Base-by-base conservation (phyloP, 1,140 invertebrate species). In the Phymastichus coffea region DNA sequence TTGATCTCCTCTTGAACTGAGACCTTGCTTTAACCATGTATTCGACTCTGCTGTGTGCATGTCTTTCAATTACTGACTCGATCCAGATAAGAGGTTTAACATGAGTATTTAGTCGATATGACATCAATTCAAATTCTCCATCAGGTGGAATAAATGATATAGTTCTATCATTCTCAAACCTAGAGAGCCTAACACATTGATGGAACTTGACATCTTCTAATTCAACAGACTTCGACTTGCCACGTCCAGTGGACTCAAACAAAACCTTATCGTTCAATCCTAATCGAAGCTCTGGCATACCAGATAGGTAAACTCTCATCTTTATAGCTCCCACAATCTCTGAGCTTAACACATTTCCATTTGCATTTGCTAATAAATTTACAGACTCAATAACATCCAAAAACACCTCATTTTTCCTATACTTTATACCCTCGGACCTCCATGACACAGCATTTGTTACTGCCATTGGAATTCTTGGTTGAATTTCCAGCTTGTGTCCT, bases 91-190 rank as follows among this genome's bases (percentile, higher is more conserved):
- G 76, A 1, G 98, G 98, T 74, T 99, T 99, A 0, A 94, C 95
- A 79, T 98, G 95, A 4, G 96, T 98, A 72, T 96, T 98, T 4
- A 99, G 80, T 48, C 97, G 86, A 79, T 99, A 99, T 0, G 96
- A 98, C 98, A 99, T 99, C n/a, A 99, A 80, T 77, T 99, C 98
- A 84, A 99, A 99, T 76, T 99, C 98, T 22, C 98, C 98, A 83
- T 99, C 98, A 0, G 97, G 98, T 38, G 97, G 98, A 72, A 99
- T 98, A 69, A 99, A 99, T 0, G 95, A 98, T 65, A 99, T 99
- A 0, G 96, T 98, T 35, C 97, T 85, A 74, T 99, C 97, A 75
- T 99, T 99, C 75, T 99, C 98, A 82, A 99, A 99, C 46, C 92
- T 82, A 0, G 97, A 99, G 46, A 99, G 78, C 63, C 97, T 83